phyloP scores from a whole-genome alignment of 2,113 vertebrate genomes.

The Brachypteracias leptosomus region DNA sequence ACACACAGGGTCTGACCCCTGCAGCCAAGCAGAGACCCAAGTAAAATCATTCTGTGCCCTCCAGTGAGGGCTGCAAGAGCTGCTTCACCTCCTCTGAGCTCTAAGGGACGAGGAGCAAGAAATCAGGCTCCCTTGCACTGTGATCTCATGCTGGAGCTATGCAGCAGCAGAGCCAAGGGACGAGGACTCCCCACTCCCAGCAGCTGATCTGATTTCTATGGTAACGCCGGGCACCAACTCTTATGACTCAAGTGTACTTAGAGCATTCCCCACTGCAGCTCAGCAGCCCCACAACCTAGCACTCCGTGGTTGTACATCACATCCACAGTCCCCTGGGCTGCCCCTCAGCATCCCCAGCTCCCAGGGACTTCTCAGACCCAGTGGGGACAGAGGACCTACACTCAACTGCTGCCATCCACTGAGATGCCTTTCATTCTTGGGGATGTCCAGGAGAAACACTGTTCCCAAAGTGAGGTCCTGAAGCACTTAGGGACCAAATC shows the following conservation, averaged over 20 bases:
- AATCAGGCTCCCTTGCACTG: not conserved
- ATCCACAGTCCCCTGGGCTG: not conserved
- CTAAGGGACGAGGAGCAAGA: not conserved
- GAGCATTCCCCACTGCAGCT: not conserved
- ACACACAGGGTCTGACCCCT: not conserved
- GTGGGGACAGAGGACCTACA: not conserved
- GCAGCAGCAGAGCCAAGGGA: not conserved
- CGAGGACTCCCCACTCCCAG: constrained; percentile 40
- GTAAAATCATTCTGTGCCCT: not conserved
- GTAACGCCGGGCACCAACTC: constrained; percentile 14
- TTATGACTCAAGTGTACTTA: constrained; percentile 15
- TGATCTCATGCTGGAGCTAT: constrained; percentile 36
- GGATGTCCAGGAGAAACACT: not conserved
- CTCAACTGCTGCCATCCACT: not conserved
- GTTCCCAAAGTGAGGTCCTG: not conserved
- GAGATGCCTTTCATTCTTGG: not conserved
- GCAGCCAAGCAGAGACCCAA: not conserved
- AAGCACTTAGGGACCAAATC: not conserved
- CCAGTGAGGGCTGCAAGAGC: not conserved
- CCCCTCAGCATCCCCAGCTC: not conserved
- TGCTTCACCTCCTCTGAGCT: not conserved
- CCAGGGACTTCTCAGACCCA: rapidly evolving
- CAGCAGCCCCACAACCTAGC: not conserved
- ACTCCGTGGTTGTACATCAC: too few species aligned
- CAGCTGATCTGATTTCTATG: constrained; percentile 58